Evolutionary conservation across 2,113 vertebrate genomes (phyloP).

Genomic region (Eclectus roratus): DNA sequence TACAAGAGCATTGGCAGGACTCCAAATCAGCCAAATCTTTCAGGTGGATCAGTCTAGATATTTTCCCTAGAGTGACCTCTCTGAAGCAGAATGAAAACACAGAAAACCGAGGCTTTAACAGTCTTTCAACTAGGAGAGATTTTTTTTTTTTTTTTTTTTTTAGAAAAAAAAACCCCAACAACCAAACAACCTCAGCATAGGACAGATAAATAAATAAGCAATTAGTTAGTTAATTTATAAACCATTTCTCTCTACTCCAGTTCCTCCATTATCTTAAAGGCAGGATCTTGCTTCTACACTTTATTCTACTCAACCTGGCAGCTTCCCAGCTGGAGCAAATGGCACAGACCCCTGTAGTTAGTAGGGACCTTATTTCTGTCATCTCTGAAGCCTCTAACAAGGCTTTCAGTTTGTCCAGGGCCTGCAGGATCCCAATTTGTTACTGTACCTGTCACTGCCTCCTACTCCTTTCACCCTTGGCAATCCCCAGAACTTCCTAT

Average conservation of each 20-base stretch:
- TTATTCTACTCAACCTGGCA: not conserved
- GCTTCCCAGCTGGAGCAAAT: not conserved
- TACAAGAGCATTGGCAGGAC: not conserved
- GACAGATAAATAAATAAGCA: not conserved
- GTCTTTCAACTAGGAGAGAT: not conserved
- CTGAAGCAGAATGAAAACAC: not conserved
- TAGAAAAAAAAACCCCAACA: not conserved
- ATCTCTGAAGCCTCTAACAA: not conserved
- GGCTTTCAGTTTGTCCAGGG: not conserved
- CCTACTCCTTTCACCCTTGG: not conserved
- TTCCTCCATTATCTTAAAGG: not conserved
- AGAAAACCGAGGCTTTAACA: not conserved
- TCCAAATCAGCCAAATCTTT: not conserved
- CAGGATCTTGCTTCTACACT: not conserved
- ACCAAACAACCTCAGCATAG: not conserved
- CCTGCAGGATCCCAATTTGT: not conserved
- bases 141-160: not conserved
- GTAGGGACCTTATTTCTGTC: not conserved
- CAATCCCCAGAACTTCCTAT: not conserved
- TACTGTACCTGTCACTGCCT: not conserved
- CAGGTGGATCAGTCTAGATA: not conserved
- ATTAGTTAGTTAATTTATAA: not conserved
- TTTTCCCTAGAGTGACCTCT: not conserved
- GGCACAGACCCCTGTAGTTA: not conserved
- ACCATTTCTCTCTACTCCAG: not conserved